These are phyloP conservation scores for Agraylea sexmaculata DNA, from an alignment of 1,140 invertebrate genomes.

Conservation along the genomic window DNA sequence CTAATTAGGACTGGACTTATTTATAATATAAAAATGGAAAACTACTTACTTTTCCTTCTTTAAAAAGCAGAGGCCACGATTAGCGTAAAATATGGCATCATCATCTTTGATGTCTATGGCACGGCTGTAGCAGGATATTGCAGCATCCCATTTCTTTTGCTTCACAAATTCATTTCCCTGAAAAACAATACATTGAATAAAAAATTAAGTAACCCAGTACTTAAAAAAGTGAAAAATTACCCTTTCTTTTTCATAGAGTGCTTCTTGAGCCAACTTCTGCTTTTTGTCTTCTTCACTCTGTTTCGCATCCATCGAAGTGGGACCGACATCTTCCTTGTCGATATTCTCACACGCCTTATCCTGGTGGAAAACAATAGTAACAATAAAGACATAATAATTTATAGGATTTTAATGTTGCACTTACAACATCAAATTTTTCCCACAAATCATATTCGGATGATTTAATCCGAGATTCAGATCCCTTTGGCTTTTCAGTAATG, in stretches of 20 bases:
- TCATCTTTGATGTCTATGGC: slow-evolving; percentile 64
- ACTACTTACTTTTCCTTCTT: slow-evolving; percentile 66
- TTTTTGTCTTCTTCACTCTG: slow-evolving; percentile 30
- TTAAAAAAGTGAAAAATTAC: slow-evolving; percentile 27
- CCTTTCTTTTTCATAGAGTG: slow-evolving; percentile 47
- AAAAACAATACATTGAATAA: slow-evolving; percentile 23
- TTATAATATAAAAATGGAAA: slow-evolving; percentile 6
- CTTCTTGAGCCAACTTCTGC: slow-evolving; percentile 41
- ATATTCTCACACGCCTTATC: slow-evolving; percentile 59
- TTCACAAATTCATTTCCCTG: slow-evolving; percentile 78
- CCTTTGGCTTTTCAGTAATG: slow-evolving; percentile 26
- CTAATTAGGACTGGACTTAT: slow-evolving; percentile 14
- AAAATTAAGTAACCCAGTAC: not conserved
- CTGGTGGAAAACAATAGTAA: slow-evolving; percentile 27
- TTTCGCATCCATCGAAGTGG: slow-evolving; percentile 35
- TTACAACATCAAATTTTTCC: slow-evolving; percentile 73
- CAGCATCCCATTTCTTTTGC: slow-evolving; percentile 61
- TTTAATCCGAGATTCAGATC: slow-evolving; percentile 33
- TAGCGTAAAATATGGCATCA: slow-evolving; percentile 76
- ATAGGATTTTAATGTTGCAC: slow-evolving; percentile 21
- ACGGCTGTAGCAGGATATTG: slow-evolving; percentile 66
- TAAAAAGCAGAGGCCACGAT: slow-evolving; percentile 77
- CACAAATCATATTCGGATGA: slow-evolving; percentile 58
- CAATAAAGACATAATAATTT: slow-evolving; percentile 12
- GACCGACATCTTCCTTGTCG: slow-evolving; percentile 45